phyloP scores from a whole-genome alignment of 2,113 vertebrate species.

The Hucho hucho region DNA sequence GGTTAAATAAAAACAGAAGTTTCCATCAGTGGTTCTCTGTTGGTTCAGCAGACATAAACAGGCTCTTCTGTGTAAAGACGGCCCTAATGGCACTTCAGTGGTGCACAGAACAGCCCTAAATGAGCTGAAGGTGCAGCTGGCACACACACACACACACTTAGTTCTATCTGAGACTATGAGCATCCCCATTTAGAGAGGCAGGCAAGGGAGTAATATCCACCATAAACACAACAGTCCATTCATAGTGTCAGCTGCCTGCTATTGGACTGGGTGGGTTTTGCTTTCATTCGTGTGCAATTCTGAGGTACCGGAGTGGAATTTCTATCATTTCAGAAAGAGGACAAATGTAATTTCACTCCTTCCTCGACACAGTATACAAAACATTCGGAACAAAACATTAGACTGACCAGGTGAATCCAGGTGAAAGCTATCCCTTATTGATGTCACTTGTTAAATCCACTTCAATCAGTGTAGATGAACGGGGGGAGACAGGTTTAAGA shows the following conservation, averaged over 20 bases:
- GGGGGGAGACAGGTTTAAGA: too few species aligned
- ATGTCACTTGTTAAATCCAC: too few species aligned
- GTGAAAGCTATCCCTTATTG: too few species aligned
- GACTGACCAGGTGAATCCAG: too few species aligned
- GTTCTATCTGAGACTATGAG: background rate
- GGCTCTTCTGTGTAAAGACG: conserved; percentile 25
- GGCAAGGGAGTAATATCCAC: conserved; percentile 15
- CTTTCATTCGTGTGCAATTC: background rate
- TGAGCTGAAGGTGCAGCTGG: conserved; percentile 38
- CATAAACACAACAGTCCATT: conserved; percentile 16
- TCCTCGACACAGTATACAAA: too few species aligned
- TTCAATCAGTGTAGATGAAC: too few species aligned
- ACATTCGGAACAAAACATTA: too few species aligned
- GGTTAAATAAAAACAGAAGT: too few species aligned
- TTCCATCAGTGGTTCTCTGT: conserved; percentile 27
- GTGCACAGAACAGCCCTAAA: conserved; percentile 30
- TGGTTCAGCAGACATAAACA: conserved; percentile 51
- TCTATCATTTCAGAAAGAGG: background rate
- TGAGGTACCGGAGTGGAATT: background rate
- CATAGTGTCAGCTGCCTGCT: conserved; percentile 25
- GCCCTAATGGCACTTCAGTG: conserved; percentile 47
- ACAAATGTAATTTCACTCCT: background rate
- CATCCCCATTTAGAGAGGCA: conserved; percentile 15
- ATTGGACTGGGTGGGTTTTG: background rate
- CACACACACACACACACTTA: conserved; percentile 17